phyloP scores from a whole-genome alignment of 2,797 vertebrate species.

The Calcarius lapponicus region DNA sequence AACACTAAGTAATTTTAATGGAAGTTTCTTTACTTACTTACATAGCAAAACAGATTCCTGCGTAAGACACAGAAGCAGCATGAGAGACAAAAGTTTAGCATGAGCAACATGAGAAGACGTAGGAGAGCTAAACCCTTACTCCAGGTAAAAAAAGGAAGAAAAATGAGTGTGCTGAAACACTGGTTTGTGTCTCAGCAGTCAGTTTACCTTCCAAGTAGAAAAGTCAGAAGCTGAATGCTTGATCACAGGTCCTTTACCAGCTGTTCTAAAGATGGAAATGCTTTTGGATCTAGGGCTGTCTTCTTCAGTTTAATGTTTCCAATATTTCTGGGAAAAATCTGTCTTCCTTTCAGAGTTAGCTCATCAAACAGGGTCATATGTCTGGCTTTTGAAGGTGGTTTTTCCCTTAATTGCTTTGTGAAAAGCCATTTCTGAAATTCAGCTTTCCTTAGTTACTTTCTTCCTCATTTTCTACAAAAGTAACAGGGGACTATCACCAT shows the following conservation, averaged over 20 bases:
- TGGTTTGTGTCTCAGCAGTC: neutral
- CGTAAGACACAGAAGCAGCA: neutral
- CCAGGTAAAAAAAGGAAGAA: neutral
- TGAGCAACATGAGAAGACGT: accelerated
- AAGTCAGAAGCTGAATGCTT: neutral
- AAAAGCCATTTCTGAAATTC: neutral
- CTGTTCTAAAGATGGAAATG: neutral
- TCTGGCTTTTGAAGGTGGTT: neutral
- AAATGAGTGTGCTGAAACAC: accelerated
- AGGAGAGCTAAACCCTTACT: accelerated
- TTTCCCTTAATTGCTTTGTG: neutral
- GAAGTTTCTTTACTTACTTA: neutral
- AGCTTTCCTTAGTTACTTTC: neutral
- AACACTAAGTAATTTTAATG: neutral
- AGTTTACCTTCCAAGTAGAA: neutral
- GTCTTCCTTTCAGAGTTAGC: neutral
- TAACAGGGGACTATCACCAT: neutral
- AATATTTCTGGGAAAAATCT: neutral
- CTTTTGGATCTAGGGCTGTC: neutral
- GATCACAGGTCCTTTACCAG: neutral
- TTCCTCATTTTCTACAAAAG: neutral
- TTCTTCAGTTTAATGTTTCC: neutral
- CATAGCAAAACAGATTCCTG: neutral
- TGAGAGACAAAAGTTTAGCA: neutral
- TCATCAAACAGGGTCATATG: neutral